Evolutionary conservation across 2,797 vertebrate genomes (phyloP).

Genomic region (Gymnoscopelus microlampas): DNA sequence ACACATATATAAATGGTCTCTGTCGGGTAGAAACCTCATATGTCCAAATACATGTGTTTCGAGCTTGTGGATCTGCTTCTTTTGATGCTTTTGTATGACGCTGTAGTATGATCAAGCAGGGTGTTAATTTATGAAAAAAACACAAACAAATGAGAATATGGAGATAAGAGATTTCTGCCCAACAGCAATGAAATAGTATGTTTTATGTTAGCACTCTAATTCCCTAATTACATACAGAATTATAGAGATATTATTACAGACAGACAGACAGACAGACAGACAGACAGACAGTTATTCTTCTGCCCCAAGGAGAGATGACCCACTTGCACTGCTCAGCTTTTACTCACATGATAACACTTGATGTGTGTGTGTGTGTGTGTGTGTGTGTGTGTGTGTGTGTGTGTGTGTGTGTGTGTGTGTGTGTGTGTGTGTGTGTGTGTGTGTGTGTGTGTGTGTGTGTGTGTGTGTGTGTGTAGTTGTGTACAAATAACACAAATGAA

Average conservation of each 20-base stretch:
- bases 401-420: conserved; percentile 1
- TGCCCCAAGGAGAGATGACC: conserved; percentile 69
- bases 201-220: too few species aligned
- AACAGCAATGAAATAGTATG: too few species aligned
- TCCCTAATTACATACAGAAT: background rate
- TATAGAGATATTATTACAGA: background rate
- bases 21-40: too few species aligned
- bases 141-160: background rate
- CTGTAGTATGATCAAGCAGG: too few species aligned
- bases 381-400: too few species aligned
- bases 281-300: conserved; percentile 55
- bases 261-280: conserved; percentile 37
- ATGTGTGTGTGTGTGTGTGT: conserved; percentile 4
- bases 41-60: too few species aligned
- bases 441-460: background rate
- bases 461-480: background rate
- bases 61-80: too few species aligned
- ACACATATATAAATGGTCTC: conserved; percentile 6
- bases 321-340: conserved; percentile 61
- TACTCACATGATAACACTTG: conserved; percentile 3
- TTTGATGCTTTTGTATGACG: too few species aligned
- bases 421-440: background rate
- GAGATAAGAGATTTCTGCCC: too few species aligned
- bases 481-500: too few species aligned
- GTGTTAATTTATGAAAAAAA: background rate